Conservation (phyloP, 2,888 invertebrate species). For the Drosophila barbarae region DNA sequence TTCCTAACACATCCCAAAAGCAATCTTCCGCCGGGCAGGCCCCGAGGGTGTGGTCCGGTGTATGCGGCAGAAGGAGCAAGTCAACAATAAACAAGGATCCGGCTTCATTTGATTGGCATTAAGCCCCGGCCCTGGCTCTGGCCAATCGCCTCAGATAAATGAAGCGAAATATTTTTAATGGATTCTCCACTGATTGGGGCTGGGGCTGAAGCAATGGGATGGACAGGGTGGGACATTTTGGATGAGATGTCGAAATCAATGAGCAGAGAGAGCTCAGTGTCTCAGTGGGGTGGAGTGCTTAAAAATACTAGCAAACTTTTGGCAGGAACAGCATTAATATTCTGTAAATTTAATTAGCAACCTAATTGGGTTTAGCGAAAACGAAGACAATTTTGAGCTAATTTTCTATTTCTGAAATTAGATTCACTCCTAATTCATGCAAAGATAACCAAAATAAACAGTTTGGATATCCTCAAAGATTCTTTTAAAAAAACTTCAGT, state of each 20-base stretch:
- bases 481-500: neutral
- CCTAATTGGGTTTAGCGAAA: neutral
- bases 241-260: slow-evolving; percentile 13
- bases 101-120: slow-evolving; percentile 50
- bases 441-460: neutral
- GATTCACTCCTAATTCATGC: too few relatives aligned
- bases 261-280: slow-evolving; percentile 1
- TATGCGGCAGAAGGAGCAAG: slow-evolving; percentile 22
- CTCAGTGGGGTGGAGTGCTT: neutral
- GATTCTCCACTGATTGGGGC: slow-evolving; percentile 14
- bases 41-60: slow-evolving; percentile 18
- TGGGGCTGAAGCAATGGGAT: neutral
- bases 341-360: neutral
- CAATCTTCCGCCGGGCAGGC: slow-evolving; percentile 22
- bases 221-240: slow-evolving; percentile 3
- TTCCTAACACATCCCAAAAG: slow-evolving; percentile 20
- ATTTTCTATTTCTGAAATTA: too few relatives aligned
- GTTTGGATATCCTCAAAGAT: too few relatives aligned
- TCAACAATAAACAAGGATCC: slow-evolving; percentile 36
- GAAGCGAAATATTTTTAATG: slow-evolving; percentile 53
- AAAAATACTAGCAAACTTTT: neutral
- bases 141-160: slow-evolving; percentile 46
- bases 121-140: slow-evolving; percentile 28
- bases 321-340: neutral
- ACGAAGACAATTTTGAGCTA: neutral